Base-by-base conservation (phyloP, 2,888 invertebrate species). In the Drosophila merina region DNA sequence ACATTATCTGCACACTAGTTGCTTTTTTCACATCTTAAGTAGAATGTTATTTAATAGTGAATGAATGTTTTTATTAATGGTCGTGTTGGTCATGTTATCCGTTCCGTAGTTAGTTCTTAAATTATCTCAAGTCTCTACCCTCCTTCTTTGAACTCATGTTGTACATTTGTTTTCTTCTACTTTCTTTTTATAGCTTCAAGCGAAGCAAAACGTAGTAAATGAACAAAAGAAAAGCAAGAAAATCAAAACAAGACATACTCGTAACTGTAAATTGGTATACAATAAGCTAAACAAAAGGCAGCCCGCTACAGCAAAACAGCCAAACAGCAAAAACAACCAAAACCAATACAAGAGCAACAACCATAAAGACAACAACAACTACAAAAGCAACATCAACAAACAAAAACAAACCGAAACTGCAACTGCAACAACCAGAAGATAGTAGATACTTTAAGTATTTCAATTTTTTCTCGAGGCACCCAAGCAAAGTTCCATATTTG, bases 121-220 rank as follows among this genome's bases (percentile, higher is more conserved):
- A 25, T 44, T 25, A 25, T 9, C 9, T 44, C 20, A 8, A 49
- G 44, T 70, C 49, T 83, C 58, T 67, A 66, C 56, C 56, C 66
- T 84, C 42, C 58, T 74, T 72, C 70, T 62, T 60, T 54, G 73
- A 83, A 88, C 84, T 82, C 80, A 80, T 82, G 86, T 86, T 82
- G 88, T 83, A 83, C 72, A 88, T 84, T 88, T 88, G 67, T 85
- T 83, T 86, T 83, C 82, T 86, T 75, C 76, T 75, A 66, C 78
- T 73, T 74, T 74, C 76, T 80, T 79, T 75, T 76, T 76, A 79
- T 80, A 87, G 83, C 83, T 82, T 88, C 80, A 77, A 88, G 86
- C 86, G 86, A 82, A 64, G 55, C 51, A 62, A 72, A 40, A 62
- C 48, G 48, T 64, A 64, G 63, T 54, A 49, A 63, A 54, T 66